Evolutionary conservation across 2,888 invertebrate genomes (phyloP), one percentile per base, ranked within the genome.

Genomic region (Antheraea yamamai): DNA sequence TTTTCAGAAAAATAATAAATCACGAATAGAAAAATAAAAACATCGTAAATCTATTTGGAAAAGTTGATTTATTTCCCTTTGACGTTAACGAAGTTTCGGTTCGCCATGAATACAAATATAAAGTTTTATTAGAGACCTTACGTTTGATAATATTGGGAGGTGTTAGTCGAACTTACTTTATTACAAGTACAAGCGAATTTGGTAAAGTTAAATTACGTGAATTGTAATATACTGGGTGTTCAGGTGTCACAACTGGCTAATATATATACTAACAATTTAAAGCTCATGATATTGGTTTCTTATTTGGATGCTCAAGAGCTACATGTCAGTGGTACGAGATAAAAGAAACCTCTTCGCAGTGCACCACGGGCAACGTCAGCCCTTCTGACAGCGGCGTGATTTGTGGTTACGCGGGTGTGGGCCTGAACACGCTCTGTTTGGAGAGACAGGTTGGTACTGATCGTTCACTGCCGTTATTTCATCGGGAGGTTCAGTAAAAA

Each of bases 121-220:
- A 85, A 85, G 81, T 85, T 84, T 80, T 81, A 82, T 83, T 81
- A 78, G 77, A 81, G 77, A 80, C 78, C 82, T 80, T 76, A 77
- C 77, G 77, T 78, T 78, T n/a, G 39, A 70, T 35, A 73, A 77
- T 77, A 74, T 78, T 79, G 74, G 78, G 64, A 72, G 64, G 68
- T 61, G 73, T 74, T 75, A 26, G 68, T 23, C 71, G 55, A 76
- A 81, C 79, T 80, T 79, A 79, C 77, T 81, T 82, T 81, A 78
- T 81, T 81, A 79, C 74, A 79, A 78, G 77, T 76, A 78, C 39
- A 79, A 82, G 78, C 78, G 79, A 76, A 78, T 78, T 75, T 79
- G 77, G 64, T 78, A 80, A 83, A 86, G 83, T 84, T 83, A 80
- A 84, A 86, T 85, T 82, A 82, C 81, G 78, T 81, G 78, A 75